Evolutionary conservation across 2,888 invertebrate genomes (phyloP), one percentile per base, ranked within the genome.

Genomic region (Trichopria drosophilae): DNA sequence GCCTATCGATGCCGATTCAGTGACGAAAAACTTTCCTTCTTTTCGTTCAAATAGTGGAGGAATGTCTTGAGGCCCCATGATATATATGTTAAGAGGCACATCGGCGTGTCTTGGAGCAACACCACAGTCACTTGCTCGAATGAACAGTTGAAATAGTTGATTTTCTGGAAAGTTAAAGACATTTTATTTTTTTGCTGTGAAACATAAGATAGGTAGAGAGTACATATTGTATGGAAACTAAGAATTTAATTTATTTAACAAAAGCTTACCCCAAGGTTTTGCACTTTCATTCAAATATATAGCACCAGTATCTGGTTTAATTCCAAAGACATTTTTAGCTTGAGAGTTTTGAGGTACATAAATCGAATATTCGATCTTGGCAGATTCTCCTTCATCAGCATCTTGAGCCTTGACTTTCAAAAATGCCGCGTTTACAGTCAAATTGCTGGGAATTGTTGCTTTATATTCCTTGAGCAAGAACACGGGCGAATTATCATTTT

Each of bases 71-170:
- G 84, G 76, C 39, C 83, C 83, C 80, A 89, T 87, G 60, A 96
- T 83, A 69, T 84, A 82, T 62, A 96, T 84, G 52, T 84, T 83
- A 20, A 96, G 84, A 5, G 93, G 88, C 45, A 92, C 88, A 71
- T 92, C 90, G 28, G 84, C 83, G 73, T 90, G 87, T 58, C 87
- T 85, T 32, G 88, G 84, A 49, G 82, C 83, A 10, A 80, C 79
- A 1, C 93, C 93, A 65, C 82, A 82, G 78, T 96, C 95, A 42
- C 84, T 84, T 12, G 93, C 96, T 53, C 91, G 84, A 42, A 96
- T 87, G 78, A 94, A 93, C 73, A 95, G 88, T 77, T 91, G 91
- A 73, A 92, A 86, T 44, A 86, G 80, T 74, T 88, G 84, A 51
- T 87, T 87, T 71, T 84, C 88, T 87, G 66, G 36, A 78, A 78